Evolutionary conservation across 2,888 invertebrate genomes (phyloP).

Genomic region (Caenorhabditis sinica): DNA sequence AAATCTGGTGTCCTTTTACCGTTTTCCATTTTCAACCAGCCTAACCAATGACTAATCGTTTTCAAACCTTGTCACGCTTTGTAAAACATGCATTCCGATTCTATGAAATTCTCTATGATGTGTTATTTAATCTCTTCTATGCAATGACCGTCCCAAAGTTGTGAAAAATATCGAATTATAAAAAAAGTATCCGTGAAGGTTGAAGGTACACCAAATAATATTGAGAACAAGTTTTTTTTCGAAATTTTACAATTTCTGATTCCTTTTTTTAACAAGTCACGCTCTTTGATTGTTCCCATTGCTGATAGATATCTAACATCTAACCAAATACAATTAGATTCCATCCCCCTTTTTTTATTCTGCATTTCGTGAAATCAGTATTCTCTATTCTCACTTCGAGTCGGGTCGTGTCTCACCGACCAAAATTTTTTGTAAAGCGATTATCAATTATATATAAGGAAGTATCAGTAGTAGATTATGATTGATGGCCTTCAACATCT

Average conservation of each 20-base stretch:
- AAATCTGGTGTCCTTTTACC: not conserved
- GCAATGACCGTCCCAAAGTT: slow-evolving; percentile 20
- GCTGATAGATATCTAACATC: slow-evolving; percentile 20
- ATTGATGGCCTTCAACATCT: slow-evolving; percentile 35
- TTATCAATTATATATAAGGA: slow-evolving; percentile 24
- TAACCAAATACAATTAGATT: not conserved
- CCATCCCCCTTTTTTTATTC: not conserved
- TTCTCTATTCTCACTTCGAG: not conserved
- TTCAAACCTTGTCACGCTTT: slow-evolving; percentile 28
- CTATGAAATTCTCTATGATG: not conserved
- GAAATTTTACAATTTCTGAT: not conserved
- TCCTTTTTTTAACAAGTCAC: not conserved
- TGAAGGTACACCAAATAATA: not conserved
- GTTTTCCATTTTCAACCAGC: slow-evolving; percentile 16
- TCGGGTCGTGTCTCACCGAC: slow-evolving; percentile 14
- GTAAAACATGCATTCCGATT: slow-evolving; percentile 25
- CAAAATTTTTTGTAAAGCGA: slow-evolving; percentile 9
- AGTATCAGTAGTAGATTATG: slow-evolving; percentile 47
- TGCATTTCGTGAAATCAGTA: not conserved
- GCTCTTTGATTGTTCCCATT: not conserved
- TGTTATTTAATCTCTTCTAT: slow-evolving; percentile 8
- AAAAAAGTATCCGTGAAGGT: slow-evolving; percentile 29
- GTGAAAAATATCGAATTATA: slow-evolving; percentile 13
- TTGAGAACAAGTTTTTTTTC: slow-evolving; percentile 30
- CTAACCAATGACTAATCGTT: slow-evolving; percentile 56